Conservation (phyloP, 1,140 invertebrate species). For the Parasteatoda tepidariorum region DNA sequence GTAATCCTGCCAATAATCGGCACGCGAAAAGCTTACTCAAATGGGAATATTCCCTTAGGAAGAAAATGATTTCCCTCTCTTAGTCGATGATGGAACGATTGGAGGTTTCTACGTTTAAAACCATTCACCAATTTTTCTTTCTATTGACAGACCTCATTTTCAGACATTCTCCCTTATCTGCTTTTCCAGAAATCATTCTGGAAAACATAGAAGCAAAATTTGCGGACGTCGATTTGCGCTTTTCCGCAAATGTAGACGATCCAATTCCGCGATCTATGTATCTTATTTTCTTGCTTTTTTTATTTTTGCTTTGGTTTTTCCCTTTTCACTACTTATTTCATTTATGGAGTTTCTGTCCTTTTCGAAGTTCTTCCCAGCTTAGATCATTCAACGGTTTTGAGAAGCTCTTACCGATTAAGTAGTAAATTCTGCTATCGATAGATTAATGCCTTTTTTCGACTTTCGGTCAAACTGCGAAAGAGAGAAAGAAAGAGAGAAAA, state of each 20-base stretch:
- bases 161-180: not conserved
- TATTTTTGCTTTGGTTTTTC: not conserved
- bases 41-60: conserved; percentile 34
- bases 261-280: conserved; percentile 52
- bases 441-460: conserved; percentile 58
- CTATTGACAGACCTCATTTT: conserved; percentile 48
- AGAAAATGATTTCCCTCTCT: not conserved
- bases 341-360: conserved; percentile 27
- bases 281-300: conserved; percentile 32
- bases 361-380: not conserved
- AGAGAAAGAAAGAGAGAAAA: conserved; percentile 5
- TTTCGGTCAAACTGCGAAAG: conserved; percentile 50
- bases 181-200: conserved; percentile 24
- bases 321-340: conserved; percentile 30
- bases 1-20: conserved; percentile 52
- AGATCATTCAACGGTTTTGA: not conserved
- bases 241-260: conserved; percentile 43
- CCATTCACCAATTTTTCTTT: conserved; percentile 54
- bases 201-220: conserved; percentile 46
- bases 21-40: conserved; percentile 13
- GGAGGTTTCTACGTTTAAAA: conserved; percentile 43
- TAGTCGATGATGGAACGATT: conserved; percentile 29
- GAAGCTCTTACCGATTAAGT: conserved; percentile 50
- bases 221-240: conserved; percentile 56
- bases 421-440: conserved; percentile 50